phyloP scores from a whole-genome alignment of 1,140 invertebrate genomes.

The Ceratoteleas bidentatus region DNA sequence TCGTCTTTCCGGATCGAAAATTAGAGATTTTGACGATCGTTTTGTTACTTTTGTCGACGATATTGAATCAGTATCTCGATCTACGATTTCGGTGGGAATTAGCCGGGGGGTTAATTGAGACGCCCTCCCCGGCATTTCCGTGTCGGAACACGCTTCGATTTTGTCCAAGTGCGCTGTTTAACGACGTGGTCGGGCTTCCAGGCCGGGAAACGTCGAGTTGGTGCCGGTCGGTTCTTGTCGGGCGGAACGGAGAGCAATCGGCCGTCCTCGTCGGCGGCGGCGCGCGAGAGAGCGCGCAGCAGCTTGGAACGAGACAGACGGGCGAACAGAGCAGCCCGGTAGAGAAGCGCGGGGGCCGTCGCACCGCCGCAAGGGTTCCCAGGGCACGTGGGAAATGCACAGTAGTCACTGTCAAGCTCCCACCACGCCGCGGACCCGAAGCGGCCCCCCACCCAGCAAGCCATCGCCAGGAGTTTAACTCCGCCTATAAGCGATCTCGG shows the following conservation, averaged over 20 bases:
- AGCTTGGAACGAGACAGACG: conserved; percentile 54
- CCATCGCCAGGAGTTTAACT: conserved; percentile 71
- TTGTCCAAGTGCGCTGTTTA: conserved; percentile 55
- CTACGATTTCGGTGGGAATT: background rate
- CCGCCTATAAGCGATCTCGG: conserved; percentile 71
- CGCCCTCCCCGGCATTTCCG: conserved; percentile 33
- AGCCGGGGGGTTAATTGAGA: background rate
- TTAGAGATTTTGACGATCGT: too few species aligned
- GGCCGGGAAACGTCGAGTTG: conserved; percentile 48
- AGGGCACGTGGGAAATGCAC: conserved; percentile 82
- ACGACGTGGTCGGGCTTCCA: conserved; percentile 64
- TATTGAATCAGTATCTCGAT: background rate
- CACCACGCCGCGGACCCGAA: conserved; percentile 67
- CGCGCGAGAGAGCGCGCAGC: conserved; percentile 31
- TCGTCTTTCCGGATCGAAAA: too few species aligned
- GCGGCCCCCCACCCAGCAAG: conserved; percentile 69
- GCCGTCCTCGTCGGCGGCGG: conserved; percentile 9
- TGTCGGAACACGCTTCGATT: conserved; percentile 56
- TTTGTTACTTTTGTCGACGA: too few species aligned
- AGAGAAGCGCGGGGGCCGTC: conserved; percentile 75
- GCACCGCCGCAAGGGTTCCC: conserved; percentile 81
- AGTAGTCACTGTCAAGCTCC: conserved; percentile 79
- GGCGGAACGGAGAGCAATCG: conserved; percentile 11
- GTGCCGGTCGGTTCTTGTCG: conserved; percentile 46
- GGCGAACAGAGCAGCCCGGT: conserved; percentile 69